phyloP scores from a whole-genome alignment of 2,797 vertebrate genomes.

The Uromys caudimaculatus region DNA sequence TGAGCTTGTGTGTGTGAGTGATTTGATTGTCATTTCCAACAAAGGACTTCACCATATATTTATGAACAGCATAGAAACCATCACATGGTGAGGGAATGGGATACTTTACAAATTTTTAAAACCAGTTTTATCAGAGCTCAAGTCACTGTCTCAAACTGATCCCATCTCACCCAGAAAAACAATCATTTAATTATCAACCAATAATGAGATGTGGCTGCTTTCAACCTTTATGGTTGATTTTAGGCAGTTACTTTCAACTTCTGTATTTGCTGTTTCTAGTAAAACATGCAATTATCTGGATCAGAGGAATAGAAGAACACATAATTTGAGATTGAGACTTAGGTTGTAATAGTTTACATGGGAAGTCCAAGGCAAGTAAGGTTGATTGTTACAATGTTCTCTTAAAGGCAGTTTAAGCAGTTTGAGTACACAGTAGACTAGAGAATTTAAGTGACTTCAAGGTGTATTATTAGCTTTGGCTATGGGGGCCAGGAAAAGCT shows the following conservation, averaged over 20 bases:
- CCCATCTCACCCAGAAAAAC: background rate
- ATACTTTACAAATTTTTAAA: background rate
- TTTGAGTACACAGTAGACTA: background rate
- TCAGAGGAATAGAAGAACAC: background rate
- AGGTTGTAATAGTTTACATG: background rate
- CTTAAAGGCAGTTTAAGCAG: background rate
- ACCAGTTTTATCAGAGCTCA: background rate
- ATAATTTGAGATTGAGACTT: too few species aligned
- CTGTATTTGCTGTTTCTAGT: background rate
- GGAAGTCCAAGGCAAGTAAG: too few species aligned
- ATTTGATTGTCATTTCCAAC: background rate
- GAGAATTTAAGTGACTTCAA: background rate
- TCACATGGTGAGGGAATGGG: too few species aligned
- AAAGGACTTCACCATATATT: background rate
- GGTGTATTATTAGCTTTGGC: background rate
- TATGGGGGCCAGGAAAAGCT: background rate
- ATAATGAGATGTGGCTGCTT: background rate
- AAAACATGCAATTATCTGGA: background rate
- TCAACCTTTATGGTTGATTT: background rate
- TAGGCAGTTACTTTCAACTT: background rate
- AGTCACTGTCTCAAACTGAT: background rate
- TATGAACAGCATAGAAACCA: background rate
- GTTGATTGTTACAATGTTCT: background rate
- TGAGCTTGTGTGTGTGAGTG: background rate
- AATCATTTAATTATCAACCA: background rate